A percentile compares a stretch with the other conserved stretches of the same genome.
These are phyloP conservation scores for Stictonetta naevosa DNA, from an alignment of 2,113 vertebrate species.

Conservation along the genomic window DNA sequence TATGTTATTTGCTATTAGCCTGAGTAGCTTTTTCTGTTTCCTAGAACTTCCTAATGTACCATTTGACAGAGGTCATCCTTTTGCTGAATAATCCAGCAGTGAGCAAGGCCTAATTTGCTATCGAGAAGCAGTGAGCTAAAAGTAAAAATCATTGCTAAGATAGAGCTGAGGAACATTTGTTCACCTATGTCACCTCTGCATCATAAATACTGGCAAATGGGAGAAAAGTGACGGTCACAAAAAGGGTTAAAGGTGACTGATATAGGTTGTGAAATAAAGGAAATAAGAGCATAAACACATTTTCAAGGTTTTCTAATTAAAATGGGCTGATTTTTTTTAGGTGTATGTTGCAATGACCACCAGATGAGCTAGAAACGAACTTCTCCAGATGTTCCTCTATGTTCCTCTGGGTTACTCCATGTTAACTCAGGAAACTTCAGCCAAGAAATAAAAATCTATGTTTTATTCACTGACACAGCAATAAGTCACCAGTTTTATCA, in stretches of 20 bases:
- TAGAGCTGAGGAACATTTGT: background rate
- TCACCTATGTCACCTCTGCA: background rate
- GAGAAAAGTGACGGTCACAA: background rate
- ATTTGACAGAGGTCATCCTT: background rate
- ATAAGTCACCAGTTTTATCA: background rate
- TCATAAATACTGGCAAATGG: background rate
- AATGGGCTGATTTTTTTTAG: background rate
- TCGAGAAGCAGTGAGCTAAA: background rate
- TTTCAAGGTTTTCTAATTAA: background rate
- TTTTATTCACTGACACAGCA: background rate
- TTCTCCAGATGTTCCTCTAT: background rate
- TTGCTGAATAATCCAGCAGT: conserved; percentile 19
- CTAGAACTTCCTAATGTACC: background rate
- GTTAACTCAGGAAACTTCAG: background rate
- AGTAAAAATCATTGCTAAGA: background rate
- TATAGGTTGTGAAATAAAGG: background rate
- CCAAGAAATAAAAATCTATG: background rate
- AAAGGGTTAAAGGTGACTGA: background rate
- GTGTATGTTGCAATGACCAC: background rate
- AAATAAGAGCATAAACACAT: background rate
- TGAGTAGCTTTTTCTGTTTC: conserved; percentile 21
- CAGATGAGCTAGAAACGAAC: background rate
- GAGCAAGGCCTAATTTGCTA: background rate
- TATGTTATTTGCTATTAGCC: conserved; percentile 46
- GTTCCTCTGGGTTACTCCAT: background rate